These are phyloP conservation scores for Hiodon tergisus DNA, from an alignment of 2,113 vertebrate genomes.

Conservation along the genomic window DNA sequence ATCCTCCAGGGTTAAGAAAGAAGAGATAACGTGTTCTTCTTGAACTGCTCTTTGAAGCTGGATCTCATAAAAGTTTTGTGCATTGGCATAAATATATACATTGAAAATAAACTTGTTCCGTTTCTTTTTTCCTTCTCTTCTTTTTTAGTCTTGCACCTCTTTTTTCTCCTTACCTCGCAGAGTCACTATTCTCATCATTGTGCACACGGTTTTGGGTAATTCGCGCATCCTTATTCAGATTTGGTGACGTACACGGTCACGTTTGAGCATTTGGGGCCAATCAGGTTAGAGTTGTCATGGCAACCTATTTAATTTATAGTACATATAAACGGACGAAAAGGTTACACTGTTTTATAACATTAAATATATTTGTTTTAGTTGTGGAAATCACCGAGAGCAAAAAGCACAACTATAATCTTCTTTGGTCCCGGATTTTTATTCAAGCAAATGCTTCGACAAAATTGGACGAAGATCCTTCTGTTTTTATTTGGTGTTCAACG, in stretches of 20 bases:
- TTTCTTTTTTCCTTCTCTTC: constrained; percentile 24
- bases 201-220: constrained; percentile 74
- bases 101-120: constrained; percentile 8
- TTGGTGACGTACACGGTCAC: constrained; percentile 74
- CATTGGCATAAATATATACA: not conserved
- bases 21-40: constrained; percentile 5
- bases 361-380: too few relatives aligned
- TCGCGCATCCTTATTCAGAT: constrained; percentile 88
- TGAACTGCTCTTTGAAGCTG: constrained; percentile 30
- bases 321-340: constrained; percentile 77
- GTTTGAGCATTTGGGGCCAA: constrained; percentile 70
- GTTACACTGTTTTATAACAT: constrained; percentile 35
- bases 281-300: constrained; percentile 74
- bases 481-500: too few relatives aligned
- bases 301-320: constrained; percentile 85
- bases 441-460: too few relatives aligned
- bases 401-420: too few relatives aligned
- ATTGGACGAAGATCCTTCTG: too few relatives aligned
- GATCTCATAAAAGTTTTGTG: constrained; percentile 8
- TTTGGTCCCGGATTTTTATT: too few relatives aligned
- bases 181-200: constrained; percentile 81
- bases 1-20: constrained; percentile 4
- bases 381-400: too few relatives aligned
- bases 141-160: constrained; percentile 50
- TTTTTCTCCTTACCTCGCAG: constrained; percentile 73